These are phyloP conservation scores for Lepidostoma basale DNA, from an alignment of 1,140 invertebrate species.

Conservation along the genomic window DNA sequence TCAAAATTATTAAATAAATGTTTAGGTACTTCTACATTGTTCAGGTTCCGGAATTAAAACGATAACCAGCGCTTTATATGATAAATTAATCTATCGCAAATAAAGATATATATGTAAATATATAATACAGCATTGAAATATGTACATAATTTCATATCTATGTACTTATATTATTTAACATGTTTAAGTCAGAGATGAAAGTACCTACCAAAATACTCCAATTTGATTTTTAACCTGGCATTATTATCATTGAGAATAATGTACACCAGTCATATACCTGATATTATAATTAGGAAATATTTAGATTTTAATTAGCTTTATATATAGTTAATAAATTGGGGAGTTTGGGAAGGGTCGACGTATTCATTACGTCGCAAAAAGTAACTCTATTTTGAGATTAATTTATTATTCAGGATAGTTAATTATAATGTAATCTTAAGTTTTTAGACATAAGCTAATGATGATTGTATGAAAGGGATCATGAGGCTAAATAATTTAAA, in stretches of 20 bases:
- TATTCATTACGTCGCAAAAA: slow-evolving; percentile 37
- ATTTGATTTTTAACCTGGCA: background rate
- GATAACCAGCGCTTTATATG: too few species aligned
- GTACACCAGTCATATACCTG: slow-evolving; percentile 26
- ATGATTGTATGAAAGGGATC: background rate
- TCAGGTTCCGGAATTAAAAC: too few species aligned
- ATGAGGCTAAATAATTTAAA: background rate
- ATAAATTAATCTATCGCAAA: too few species aligned
- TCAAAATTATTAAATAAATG: too few species aligned
- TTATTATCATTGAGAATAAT: background rate
- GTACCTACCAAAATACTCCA: slow-evolving; percentile 29
- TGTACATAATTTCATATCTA: too few species aligned
- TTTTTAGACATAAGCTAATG: background rate
- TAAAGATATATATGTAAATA: too few species aligned
- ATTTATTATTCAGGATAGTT: slow-evolving; percentile 26
- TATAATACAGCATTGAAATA: too few species aligned
- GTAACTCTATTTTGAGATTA: slow-evolving; percentile 46
- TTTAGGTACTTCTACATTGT: too few species aligned
- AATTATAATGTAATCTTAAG: background rate
- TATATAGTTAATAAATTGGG: background rate
- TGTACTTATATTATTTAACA: background rate
- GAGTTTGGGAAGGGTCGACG: slow-evolving; percentile 34
- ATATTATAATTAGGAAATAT: slow-evolving; percentile 22
- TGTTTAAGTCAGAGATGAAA: slow-evolving; percentile 7
- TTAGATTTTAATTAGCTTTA: background rate